Conservation (phyloP, 2,888 invertebrate species). For the Tipula helvola region DNA sequence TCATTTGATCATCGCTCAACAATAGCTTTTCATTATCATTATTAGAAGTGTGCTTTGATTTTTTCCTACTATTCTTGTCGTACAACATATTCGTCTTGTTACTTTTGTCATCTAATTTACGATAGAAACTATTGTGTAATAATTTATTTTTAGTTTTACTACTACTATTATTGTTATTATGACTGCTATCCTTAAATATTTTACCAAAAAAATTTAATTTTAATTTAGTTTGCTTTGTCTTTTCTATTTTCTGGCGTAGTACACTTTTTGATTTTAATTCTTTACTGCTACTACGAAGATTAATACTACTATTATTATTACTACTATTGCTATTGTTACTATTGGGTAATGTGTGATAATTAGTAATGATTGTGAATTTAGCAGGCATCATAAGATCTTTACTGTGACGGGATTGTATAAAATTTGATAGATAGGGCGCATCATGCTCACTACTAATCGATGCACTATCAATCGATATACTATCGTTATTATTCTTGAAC, state of each 20-base stretch:
- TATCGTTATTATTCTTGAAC: slow-evolving; percentile 22
- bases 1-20: slow-evolving; percentile 18
- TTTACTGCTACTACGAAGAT: neutral
- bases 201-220: neutral
- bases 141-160: slow-evolving; percentile 8
- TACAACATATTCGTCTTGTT: neutral
- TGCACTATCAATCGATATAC: slow-evolving; percentile 12
- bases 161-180: neutral
- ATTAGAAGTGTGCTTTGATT: neutral
- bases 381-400: neutral
- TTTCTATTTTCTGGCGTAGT: slow-evolving; percentile 5
- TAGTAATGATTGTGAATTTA: slow-evolving; percentile 8
- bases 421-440: neutral
- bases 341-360: neutral
- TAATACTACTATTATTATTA: neutral
- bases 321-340: neutral
- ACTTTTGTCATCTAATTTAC: slow-evolving; percentile 6
- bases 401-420: neutral
- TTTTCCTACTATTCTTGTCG: neutral
- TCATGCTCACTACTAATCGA: slow-evolving; percentile 14
- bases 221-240: neutral
- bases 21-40: neutral
- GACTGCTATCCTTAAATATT: slow-evolving; percentile 8
- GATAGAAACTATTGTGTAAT: slow-evolving; percentile 6
- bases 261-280: neutral